These are phyloP conservation scores for Pseudomugil tenellus DNA, from an alignment of 2,797 vertebrate genomes.

Conservation along the genomic window DNA sequence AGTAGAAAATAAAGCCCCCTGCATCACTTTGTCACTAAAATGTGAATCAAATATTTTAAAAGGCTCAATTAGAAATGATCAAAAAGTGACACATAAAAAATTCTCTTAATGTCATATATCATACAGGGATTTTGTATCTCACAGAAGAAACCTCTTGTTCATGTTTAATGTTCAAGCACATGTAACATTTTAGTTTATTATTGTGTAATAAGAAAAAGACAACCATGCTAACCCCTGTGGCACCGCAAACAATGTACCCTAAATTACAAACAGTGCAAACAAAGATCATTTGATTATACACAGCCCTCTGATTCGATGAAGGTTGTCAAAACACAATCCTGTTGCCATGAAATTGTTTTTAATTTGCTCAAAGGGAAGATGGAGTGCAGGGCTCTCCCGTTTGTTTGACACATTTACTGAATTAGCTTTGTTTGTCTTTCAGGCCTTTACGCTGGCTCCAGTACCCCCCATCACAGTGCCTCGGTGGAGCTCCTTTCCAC, in stretches of 20 bases:
- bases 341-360: constrained; percentile 77
- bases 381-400: constrained; percentile 57
- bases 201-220: constrained; percentile 61
- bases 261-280: constrained; percentile 78
- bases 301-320: constrained; percentile 73
- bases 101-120: not conserved
- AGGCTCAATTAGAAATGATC: not conserved
- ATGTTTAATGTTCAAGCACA: constrained; percentile 53
- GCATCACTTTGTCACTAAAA: constrained; percentile 25
- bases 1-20: constrained; percentile 18
- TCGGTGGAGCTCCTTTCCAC: constrained; percentile 83
- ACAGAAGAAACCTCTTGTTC: constrained; percentile 51
- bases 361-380: constrained; percentile 75
- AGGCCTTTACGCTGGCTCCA: constrained; percentile 91
- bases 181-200: constrained; percentile 71
- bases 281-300: constrained; percentile 69
- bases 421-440: constrained; percentile 83
- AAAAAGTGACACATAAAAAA: constrained; percentile 22
- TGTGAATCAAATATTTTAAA: constrained; percentile 39
- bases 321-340: constrained; percentile 81
- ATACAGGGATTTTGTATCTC: constrained; percentile 13
- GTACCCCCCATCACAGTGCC: constrained; percentile 83
- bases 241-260: constrained; percentile 71
- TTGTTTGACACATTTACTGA: constrained; percentile 74
- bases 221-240: constrained; percentile 52